Evolutionary conservation across 2,113 vertebrate species (phyloP), one percentile per base, ranked within the genome.

Genomic region (Notiomystis cincta): DNA sequence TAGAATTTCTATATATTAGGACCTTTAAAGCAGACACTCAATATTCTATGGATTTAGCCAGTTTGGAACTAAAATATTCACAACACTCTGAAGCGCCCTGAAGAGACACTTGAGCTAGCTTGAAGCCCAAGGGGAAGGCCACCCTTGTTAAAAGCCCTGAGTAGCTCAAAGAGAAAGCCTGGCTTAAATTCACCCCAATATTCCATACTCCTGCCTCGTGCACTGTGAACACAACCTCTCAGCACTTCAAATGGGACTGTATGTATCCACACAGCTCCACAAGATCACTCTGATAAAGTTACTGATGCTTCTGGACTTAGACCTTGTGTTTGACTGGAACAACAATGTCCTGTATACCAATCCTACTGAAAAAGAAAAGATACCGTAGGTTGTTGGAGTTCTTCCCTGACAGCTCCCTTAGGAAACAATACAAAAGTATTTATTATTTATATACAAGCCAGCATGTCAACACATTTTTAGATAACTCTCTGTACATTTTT

Each of bases 401-500:
- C 83, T 95, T 91, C 85, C 95, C 92, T 95, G 95, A 95, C 96
- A 98, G 72, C 38, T 89, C 73, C 95, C 96, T 96, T 87, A 96
- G 94, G 95, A 97, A 95, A 96, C 23, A 89, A 86, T 72, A 94
- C 71, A 94, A 87, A 97, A 97, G 79, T 96, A 98, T 98, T 97
- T 97, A 93, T 97, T 97, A 98, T 97, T 98, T 97, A 96, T 96
- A 97, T 80, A 95, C 62, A 75, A 95, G 81, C 70, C 56, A 94
- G 77, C 93, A 96, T 97, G 97, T 97, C 97, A 97, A 94, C 93
- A 96, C 95, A 54, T 94, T 97, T 97, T 97, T 97, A 96, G 94
- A 90, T 94, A 97, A 96, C 73, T 28, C 69, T 94, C 84, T 82
- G 87, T 91, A 82, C 19, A 85, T 93, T 91, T 94, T 83, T 89